A percentile compares a stretch with the other conserved stretches of the same genome.
Evolutionary conservation across 2,888 invertebrate genomes (phyloP).

Genomic region (Oscheius sp.): DNA sequence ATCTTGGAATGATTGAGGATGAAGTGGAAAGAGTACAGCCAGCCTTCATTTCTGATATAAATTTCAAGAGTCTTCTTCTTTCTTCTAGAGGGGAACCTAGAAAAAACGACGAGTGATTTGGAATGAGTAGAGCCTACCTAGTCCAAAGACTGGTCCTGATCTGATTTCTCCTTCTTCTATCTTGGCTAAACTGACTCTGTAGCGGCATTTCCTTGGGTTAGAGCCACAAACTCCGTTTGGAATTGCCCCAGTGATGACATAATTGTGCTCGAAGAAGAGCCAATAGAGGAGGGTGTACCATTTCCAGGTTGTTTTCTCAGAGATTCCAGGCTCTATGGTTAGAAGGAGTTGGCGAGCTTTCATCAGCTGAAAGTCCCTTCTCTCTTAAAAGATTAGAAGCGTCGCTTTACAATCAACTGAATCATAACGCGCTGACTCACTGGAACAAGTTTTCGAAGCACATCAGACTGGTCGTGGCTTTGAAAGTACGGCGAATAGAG

Average conservation of each 20-base stretch:
- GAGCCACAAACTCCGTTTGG: constrained; percentile 25
- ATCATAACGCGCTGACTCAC: constrained; percentile 2
- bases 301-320: constrained; percentile 2
- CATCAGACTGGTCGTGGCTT: constrained; percentile 26
- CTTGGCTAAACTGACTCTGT: constrained; percentile 19
- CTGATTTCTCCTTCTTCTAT: not conserved
- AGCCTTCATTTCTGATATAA: not conserved
- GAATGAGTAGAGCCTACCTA: constrained; percentile 24
- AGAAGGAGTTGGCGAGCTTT: constrained; percentile 4
- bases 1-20: not conserved
- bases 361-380: constrained; percentile 6
- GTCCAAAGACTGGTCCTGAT: constrained; percentile 27
- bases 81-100: constrained; percentile 30
- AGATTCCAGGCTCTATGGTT: not conserved
- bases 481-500: constrained; percentile 27
- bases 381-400: not conserved
- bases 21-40: not conserved
- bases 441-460: constrained; percentile 19
- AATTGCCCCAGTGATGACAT: constrained; percentile 22
- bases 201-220: constrained; percentile 9
- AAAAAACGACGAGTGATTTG: too few species aligned
- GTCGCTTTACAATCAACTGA: not conserved
- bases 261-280: constrained; percentile 24
- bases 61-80: not conserved
- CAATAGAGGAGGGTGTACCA: constrained; percentile 30